Base-by-base conservation (phyloP, 2,888 invertebrate species). In the Zhuqinia jingwanae region DNA sequence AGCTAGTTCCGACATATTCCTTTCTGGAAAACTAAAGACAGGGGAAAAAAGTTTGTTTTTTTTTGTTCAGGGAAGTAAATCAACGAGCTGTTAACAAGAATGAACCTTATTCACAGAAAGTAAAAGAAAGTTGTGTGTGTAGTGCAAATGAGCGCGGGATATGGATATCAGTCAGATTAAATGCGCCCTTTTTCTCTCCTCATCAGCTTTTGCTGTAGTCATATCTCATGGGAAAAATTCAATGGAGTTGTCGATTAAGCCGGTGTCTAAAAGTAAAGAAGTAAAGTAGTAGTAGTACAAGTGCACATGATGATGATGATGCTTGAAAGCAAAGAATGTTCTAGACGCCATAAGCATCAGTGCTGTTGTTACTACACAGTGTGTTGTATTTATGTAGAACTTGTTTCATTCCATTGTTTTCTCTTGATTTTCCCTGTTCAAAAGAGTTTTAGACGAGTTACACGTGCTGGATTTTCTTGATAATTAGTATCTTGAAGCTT, bases 121-220 rank as follows among this genome's bases (percentile, higher is more conserved):
- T 50, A 53, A n/a, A 60, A 22, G 56, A 60, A 27, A 60, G 25
- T 78, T 50, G 20, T 20, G 2, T 50, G 36, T 20, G 2, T 25
- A 47, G 25, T 20, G 10, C 30, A 22, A n/a, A 47, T 15, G 13
- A 20, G 22, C 36, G n/a, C 27, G 27, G 42, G 53, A 36, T 30
- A 36, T 60, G 27, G 60, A 60, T 82, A 82, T 82, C 60, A 82
- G 82, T 63, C 50, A 75, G 75, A 82, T 82, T 82, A 75, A 82
- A 75, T 42, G 60, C 22, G 63, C 60, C 60, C 75, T 50, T 81
- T 53, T 73, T 47, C 63, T 60, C 50, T 60, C 36, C 73, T 81
- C 73, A 47, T 73, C 73, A 58, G 8, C 27, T 11, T 60, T 45
- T 20, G 45, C n/a, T 17, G n/a, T 30, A 45, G 30, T 75, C 42